Percentiles rank a stretch among this genome's conserved stretches.
These are phyloP conservation scores for Miniopterus natalensis DNA, from an alignment of 2,113 vertebrate species.

Conservation along the genomic window DNA sequence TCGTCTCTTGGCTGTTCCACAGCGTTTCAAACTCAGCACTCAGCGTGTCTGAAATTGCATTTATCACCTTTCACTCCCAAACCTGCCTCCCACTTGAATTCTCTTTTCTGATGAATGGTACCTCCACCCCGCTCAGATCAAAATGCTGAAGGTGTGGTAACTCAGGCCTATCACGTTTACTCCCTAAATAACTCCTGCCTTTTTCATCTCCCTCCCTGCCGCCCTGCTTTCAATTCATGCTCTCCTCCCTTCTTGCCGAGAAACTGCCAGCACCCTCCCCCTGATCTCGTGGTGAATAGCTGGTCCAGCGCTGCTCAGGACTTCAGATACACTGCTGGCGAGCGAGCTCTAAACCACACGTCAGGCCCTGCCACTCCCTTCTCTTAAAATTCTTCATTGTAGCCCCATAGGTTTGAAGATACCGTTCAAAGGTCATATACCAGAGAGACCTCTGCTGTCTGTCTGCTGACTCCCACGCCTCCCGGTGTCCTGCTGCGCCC, in stretches of 20 bases:
- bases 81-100: not conserved
- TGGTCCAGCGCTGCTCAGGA: not conserved
- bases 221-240: not conserved
- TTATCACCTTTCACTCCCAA: not conserved
- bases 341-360: not conserved
- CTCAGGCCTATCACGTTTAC: not conserved
- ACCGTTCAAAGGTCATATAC: not conserved
- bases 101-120: not conserved
- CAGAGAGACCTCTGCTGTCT: not conserved
- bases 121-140: not conserved
- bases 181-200: not conserved
- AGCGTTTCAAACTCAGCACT: not conserved
- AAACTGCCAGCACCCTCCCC: not conserved
- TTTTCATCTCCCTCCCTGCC: not conserved
- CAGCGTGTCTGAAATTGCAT: not conserved
- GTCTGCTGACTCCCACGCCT: not conserved
- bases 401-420: not conserved
- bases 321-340: not conserved
- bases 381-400: not conserved
- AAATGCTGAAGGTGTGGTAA: not conserved
- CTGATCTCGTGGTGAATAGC: not conserved
- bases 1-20: not conserved
- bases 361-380: not conserved
- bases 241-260: not conserved
- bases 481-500: not conserved